A percentile compares a stretch with the other conserved stretches of the same genome.
Evolutionary conservation across 2,888 invertebrate genomes (phyloP).

Genomic region (Rosalia funebris): DNA sequence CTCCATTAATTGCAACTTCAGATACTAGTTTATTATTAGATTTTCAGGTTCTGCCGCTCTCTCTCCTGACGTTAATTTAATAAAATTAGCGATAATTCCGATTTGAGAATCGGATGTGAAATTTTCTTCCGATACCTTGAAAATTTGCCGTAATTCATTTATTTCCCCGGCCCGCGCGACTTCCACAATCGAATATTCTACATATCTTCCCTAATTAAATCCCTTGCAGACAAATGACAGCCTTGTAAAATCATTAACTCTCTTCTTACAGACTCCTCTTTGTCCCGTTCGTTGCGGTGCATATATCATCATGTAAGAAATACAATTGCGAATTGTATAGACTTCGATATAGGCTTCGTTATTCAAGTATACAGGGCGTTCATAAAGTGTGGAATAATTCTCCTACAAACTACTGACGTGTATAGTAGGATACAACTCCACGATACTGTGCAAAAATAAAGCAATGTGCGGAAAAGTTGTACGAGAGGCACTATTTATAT

Average conservation of each 20-base stretch:
- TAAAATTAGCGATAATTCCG: slow-evolving; percentile 52
- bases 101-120: slow-evolving; percentile 50
- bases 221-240: slow-evolving; percentile 18
- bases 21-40: slow-evolving; percentile 62
- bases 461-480: too few relatives aligned
- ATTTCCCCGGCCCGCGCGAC: slow-evolving; percentile 18
- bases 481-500: too few relatives aligned
- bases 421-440: too few relatives aligned
- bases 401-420: too few relatives aligned
- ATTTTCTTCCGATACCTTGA: slow-evolving; percentile 45
- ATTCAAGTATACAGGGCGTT: too few relatives aligned
- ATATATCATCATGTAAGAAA: too few relatives aligned
- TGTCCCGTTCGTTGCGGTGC: background rate
- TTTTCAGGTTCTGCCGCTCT: slow-evolving; percentile 50
- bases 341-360: too few relatives aligned
- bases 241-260: slow-evolving; percentile 14
- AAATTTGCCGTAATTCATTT: slow-evolving; percentile 34
- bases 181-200: slow-evolving; percentile 22
- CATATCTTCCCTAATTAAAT: slow-evolving; percentile 24
- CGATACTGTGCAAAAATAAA: too few relatives aligned
- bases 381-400: too few relatives aligned
- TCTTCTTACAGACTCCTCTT: slow-evolving; percentile 1
- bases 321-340: too few relatives aligned
- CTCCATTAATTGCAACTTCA: slow-evolving; percentile 61
- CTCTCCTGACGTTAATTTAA: slow-evolving; percentile 44